Percentiles rank a stretch among this genome's conserved stretches.
These are phyloP conservation scores for Drosophila funebris DNA, from an alignment of 1,140 invertebrate genomes.

Conservation along the genomic window DNA sequence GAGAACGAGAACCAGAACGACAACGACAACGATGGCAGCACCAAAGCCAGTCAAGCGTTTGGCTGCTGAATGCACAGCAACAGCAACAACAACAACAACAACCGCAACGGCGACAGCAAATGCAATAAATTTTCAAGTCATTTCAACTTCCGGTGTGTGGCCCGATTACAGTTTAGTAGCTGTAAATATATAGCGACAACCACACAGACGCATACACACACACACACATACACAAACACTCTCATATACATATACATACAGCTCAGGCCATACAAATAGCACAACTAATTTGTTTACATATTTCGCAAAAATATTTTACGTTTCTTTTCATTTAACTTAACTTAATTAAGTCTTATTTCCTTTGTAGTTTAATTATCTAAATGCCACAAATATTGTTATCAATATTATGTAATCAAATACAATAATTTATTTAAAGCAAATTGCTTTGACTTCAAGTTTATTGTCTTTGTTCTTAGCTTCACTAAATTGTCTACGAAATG, in stretches of 20 bases:
- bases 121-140: constrained; percentile 82
- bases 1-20: constrained; percentile 25
- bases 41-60: constrained; percentile 59
- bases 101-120: constrained; percentile 57
- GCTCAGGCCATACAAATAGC: background rate
- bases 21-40: constrained; percentile 21
- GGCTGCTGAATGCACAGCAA: constrained; percentile 54
- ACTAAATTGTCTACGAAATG: too few relatives aligned
- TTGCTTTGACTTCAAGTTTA: too few relatives aligned
- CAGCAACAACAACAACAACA: constrained; percentile 24
- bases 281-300: background rate
- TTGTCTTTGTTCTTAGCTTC: too few relatives aligned
- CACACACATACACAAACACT: background rate
- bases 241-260: background rate
- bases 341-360: too few relatives aligned
- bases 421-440: too few relatives aligned
- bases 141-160: constrained; percentile 81
- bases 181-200: constrained; percentile 72
- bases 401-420: too few relatives aligned
- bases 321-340: background rate
- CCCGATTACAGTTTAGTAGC: constrained; percentile 81
- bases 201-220: constrained; percentile 12
- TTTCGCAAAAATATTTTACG: background rate
- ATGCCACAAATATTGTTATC: too few relatives aligned
- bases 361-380: too few relatives aligned